phyloP scores from a whole-genome alignment of 2,113 vertebrate species.

The Chloroceryle aenea region DNA sequence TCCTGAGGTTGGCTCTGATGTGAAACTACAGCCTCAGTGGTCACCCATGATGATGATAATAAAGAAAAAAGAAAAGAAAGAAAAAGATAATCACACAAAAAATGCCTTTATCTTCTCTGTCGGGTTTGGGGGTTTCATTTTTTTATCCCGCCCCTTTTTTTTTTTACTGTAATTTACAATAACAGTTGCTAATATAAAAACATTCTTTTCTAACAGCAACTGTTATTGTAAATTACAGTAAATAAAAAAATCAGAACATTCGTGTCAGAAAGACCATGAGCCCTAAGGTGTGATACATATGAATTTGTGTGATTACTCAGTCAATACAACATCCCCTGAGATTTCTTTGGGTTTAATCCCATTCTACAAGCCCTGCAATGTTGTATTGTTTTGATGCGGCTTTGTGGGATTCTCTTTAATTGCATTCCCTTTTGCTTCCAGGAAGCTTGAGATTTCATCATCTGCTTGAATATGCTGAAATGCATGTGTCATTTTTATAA shows the following conservation, averaged over 20 bases:
- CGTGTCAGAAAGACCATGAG: neutral
- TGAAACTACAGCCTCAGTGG: neutral
- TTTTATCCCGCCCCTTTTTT: neutral
- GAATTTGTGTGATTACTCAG: neutral
- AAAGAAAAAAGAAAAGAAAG: neutral
- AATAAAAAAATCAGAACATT: neutral
- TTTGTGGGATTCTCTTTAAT: constrained; percentile 41
- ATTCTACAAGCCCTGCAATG: neutral
- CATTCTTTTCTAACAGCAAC: too few relatives aligned
- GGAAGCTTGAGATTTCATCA: constrained; percentile 47
- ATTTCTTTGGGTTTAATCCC: constrained; percentile 5
- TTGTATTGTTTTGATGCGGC: neutral
- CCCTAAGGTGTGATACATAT: neutral
- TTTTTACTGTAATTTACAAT: neutral
- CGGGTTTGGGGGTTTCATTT: neutral
- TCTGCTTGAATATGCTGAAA: constrained; percentile 40
- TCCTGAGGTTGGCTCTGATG: neutral
- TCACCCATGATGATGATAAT: neutral
- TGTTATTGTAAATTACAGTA: too few relatives aligned
- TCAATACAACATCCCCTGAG: neutral
- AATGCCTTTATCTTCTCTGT: neutral
- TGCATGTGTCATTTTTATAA: constrained; percentile 27
- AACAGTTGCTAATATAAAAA: too few relatives aligned
- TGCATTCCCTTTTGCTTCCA: constrained; percentile 2
- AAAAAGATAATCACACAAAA: neutral